A percentile compares a stretch with the other conserved stretches of the same genome.
Conservation (phyloP, 2,797 vertebrate species). For the Cryptoblepharus egeriae region DNA sequence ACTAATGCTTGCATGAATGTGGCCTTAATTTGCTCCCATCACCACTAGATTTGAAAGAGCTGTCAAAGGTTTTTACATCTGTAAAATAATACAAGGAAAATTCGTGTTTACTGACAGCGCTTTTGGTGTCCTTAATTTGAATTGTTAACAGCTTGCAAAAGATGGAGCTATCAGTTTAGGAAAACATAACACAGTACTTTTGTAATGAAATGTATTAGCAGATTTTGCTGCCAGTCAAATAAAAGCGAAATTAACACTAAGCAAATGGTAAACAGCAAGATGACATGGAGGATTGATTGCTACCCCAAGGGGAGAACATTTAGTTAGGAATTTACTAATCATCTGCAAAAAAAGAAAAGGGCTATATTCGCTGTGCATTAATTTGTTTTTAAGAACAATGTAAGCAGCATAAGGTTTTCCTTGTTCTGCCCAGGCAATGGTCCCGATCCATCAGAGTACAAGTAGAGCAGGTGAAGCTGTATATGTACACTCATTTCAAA, state of each 20-base stretch:
- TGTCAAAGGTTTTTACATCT: neutral
- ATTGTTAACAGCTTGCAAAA: neutral
- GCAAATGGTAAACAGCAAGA: constrained; percentile 39
- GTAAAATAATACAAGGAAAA: neutral
- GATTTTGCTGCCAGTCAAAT: constrained; percentile 45
- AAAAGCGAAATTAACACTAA: constrained; percentile 41
- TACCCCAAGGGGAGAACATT: constrained; percentile 33
- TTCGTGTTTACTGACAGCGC: neutral
- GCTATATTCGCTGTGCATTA: neutral
- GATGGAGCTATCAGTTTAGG: neutral
- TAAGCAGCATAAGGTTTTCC: constrained; percentile 18
- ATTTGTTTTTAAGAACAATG: neutral
- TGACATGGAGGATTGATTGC: constrained; percentile 41
- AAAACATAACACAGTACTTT: neutral
- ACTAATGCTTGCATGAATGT: neutral
- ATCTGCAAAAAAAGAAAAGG: constrained; percentile 5
- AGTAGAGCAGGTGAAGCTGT: no score
- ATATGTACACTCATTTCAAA: no score
- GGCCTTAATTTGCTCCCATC: neutral
- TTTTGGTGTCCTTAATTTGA: neutral
- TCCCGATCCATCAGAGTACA: neutral
- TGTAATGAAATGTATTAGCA: constrained; percentile 36
- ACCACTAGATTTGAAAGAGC: neutral
- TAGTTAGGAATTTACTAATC: constrained; percentile 50
- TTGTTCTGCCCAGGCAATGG: neutral